Percentiles rank a stretch among this genome's conserved stretches.
These are phyloP conservation scores for Eledone cirrhosa DNA, from an alignment of 2,888 invertebrate genomes.

Conservation along the genomic window DNA sequence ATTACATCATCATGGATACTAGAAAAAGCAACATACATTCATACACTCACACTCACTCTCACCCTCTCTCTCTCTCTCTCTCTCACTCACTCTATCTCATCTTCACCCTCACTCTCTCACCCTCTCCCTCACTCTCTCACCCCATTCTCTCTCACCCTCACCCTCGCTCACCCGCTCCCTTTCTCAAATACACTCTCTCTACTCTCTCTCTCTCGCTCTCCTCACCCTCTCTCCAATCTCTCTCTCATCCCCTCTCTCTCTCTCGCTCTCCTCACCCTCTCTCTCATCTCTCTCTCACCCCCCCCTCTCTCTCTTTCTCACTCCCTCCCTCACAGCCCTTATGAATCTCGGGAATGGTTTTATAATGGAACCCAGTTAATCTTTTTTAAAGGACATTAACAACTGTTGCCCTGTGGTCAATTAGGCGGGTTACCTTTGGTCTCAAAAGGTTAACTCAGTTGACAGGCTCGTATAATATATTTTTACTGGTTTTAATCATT, in stretches of 20 bases:
- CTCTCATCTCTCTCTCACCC: too few relatives aligned
- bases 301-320: not conserved
- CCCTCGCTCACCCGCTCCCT: not conserved
- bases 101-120: not conserved
- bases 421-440: too few relatives aligned
- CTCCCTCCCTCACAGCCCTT: not conserved
- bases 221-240: not conserved
- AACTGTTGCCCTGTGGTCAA: too few relatives aligned
- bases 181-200: not conserved
- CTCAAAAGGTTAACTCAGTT: too few relatives aligned
- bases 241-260: not conserved
- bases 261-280: not conserved
- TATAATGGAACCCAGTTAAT: not conserved
- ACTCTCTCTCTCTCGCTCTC: too few relatives aligned
- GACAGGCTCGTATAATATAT: too few relatives aligned
- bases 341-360: not conserved
- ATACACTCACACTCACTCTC: not conserved
- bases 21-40: too few relatives aligned
- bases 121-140: not conserved
- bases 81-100: not conserved
- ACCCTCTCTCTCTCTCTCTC: not conserved
- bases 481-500: too few relatives aligned
- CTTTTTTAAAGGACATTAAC: too few relatives aligned
- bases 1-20: too few relatives aligned
- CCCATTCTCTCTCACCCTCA: not conserved